phyloP scores from a whole-genome alignment of 53 echinoderm and acorn worm species.

The Antedon mediterranea region DNA sequence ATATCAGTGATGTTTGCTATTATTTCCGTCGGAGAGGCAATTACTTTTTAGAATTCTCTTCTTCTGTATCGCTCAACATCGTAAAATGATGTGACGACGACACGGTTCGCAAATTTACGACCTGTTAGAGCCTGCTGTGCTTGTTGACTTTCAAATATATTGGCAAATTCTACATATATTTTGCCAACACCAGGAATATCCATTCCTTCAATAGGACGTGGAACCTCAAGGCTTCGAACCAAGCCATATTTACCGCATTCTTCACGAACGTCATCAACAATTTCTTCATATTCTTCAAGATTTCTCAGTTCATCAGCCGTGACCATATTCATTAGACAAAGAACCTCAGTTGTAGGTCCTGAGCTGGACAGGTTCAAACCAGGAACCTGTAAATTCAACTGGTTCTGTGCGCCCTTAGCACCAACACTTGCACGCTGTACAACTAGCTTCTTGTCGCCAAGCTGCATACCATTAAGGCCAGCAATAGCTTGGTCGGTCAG shows the following conservation, averaged over 20 bases:
- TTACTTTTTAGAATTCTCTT: constrained; percentile 72
- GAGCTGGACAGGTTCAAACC: constrained; percentile 72
- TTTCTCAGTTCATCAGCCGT: constrained; percentile 82
- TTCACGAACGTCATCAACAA: constrained; percentile 87
- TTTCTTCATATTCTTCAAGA: constrained; percentile 94
- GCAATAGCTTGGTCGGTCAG: constrained; percentile 89
- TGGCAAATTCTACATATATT: constrained; percentile 95
- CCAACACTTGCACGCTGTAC: constrained; percentile 98
- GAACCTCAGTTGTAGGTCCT: constrained; percentile 74
- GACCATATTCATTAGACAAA: constrained; percentile 98
- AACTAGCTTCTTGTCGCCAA: constrained; percentile 96
- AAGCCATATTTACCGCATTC: constrained; percentile 89
- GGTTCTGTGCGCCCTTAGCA: constrained; percentile 65
- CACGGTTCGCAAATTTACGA: constrained; percentile 93
- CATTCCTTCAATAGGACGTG: constrained; percentile 69
- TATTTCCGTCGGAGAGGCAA: no score
- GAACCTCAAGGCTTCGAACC: constrained; percentile 86
- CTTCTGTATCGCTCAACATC: constrained; percentile 73
- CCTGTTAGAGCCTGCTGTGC: constrained; percentile 88
- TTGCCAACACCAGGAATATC: constrained; percentile 91
- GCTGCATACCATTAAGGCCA: constrained; percentile 98
- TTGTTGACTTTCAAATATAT: constrained; percentile 59
- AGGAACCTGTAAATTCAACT: constrained; percentile 71
- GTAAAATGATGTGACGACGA: constrained; percentile 81
- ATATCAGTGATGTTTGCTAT: no score